Conservation (phyloP, 1,140 invertebrate species). For the Leptopilina boulardi region DNA sequence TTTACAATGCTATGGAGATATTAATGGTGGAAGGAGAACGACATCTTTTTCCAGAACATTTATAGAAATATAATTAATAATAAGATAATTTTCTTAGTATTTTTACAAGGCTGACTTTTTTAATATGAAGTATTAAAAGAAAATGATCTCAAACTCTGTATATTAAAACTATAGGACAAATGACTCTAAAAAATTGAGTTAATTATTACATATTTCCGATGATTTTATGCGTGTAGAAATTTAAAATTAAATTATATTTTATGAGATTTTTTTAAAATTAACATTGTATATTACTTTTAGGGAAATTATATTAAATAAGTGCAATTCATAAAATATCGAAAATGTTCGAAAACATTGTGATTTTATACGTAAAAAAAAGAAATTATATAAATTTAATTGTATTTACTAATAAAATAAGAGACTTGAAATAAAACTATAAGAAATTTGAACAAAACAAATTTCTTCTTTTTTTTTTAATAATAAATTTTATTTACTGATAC, state of each 20-base stretch:
- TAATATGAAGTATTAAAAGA: neutral
- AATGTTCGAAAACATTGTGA: neutral
- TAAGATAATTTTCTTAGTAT: neutral
- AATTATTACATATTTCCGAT: too few relatives aligned
- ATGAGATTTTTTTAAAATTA: neutral
- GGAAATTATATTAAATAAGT: neutral
- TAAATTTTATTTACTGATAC: neutral
- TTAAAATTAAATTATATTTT: too few relatives aligned
- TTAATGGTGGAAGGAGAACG: constrained; percentile 91
- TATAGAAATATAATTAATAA: constrained; percentile 50
- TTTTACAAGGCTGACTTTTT: neutral
- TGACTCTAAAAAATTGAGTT: too few relatives aligned
- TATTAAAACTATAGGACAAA: too few relatives aligned
- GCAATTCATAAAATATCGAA: neutral
- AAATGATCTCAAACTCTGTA: too few relatives aligned
- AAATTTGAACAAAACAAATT: too few relatives aligned
- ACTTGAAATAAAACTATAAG: neutral
- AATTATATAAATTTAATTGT: neutral
- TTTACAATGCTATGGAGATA: constrained; percentile 90
- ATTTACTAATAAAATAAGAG: neutral
- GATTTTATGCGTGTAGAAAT: too few relatives aligned
- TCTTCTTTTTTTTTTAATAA: neutral
- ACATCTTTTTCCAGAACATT: constrained; percentile 76
- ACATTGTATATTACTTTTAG: neutral
- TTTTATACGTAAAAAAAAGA: neutral